Percentiles rank a stretch among this genome's conserved stretches.
Evolutionary conservation across 2,797 vertebrate species (phyloP).

Genomic region (Acanthurus leucopareius): DNA sequence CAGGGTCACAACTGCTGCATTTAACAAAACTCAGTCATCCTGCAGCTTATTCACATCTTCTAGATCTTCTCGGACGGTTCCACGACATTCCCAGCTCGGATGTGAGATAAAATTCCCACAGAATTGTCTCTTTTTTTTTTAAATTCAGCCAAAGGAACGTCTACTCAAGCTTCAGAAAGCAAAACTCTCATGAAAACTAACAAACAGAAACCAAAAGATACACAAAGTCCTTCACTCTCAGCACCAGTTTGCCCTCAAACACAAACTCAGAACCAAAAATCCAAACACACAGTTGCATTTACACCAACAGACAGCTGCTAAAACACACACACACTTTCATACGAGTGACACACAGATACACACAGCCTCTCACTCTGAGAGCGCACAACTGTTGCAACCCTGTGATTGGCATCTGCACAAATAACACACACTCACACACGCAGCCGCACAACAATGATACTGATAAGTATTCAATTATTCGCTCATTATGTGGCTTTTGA

Average conservation of each 20-base stretch:
- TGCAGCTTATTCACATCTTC: neutral
- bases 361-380: constrained; percentile 1
- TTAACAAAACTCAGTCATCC: no score
- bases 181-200: no score
- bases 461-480: constrained; percentile 76
- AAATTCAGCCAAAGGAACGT: no score
- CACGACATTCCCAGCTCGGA: neutral
- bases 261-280: neutral
- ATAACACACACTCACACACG: constrained; percentile 13
- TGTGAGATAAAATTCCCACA: neutral
- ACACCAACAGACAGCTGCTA: neutral
- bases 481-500: constrained; percentile 71
- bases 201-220: no score
- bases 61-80: neutral
- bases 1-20: neutral
- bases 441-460: constrained; percentile 39
- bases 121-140: no score
- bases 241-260: neutral
- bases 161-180: no score
- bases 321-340: constrained; percentile 14
- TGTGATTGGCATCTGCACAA: constrained; percentile 25
- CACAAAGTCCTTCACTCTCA: no score
- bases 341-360: neutral
- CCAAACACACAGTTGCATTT: rapidly evolving
- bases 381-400: constrained; percentile 9